Evolutionary conservation across 2,113 vertebrate genomes (phyloP).

Genomic region (Jaculus jaculus): DNA sequence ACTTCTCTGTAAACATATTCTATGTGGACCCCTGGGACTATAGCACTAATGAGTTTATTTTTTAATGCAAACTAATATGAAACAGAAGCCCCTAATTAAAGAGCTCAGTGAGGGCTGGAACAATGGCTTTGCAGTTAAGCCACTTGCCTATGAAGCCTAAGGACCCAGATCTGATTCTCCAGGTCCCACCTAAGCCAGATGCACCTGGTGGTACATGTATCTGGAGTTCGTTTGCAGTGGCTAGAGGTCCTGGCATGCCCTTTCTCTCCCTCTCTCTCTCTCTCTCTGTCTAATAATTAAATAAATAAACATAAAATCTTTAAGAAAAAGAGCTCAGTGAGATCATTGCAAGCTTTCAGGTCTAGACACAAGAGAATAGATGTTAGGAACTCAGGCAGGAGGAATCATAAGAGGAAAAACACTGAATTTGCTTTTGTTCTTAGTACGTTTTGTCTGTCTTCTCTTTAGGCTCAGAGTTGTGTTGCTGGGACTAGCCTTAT

Average conservation of each 20-base stretch:
- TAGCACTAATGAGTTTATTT: slow-evolving; percentile 51
- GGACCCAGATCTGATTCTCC: too few species aligned
- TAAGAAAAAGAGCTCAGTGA: not conserved
- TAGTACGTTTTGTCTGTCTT: not conserved
- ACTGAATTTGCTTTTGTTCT: slow-evolving; percentile 18
- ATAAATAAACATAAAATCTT: too few species aligned
- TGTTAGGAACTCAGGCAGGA: slow-evolving; percentile 8
- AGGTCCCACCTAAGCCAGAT: too few species aligned
- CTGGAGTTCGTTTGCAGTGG: too few species aligned
- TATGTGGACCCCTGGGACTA: slow-evolving; percentile 26
- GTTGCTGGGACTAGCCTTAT: slow-evolving; percentile 31
- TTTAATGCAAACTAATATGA: slow-evolving; percentile 58
- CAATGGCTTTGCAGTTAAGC: too few species aligned
- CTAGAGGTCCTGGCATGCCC: too few species aligned
- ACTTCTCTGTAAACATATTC: slow-evolving; percentile 40
- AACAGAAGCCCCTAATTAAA: slow-evolving; percentile 54
- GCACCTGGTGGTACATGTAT: too few species aligned
- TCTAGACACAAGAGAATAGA: slow-evolving; percentile 17
- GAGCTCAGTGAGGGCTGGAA: too few species aligned
- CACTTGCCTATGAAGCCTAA: too few species aligned
- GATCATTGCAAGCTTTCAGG: slow-evolving; percentile 29
- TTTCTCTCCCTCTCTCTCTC: too few species aligned
- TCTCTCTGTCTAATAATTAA: too few species aligned
- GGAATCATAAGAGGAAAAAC: slow-evolving; percentile 13
- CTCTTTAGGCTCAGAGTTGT: not conserved